These are phyloP conservation scores for Diabrotica undecimpunctata DNA, from an alignment of 1,140 invertebrate genomes.

Conservation along the genomic window DNA sequence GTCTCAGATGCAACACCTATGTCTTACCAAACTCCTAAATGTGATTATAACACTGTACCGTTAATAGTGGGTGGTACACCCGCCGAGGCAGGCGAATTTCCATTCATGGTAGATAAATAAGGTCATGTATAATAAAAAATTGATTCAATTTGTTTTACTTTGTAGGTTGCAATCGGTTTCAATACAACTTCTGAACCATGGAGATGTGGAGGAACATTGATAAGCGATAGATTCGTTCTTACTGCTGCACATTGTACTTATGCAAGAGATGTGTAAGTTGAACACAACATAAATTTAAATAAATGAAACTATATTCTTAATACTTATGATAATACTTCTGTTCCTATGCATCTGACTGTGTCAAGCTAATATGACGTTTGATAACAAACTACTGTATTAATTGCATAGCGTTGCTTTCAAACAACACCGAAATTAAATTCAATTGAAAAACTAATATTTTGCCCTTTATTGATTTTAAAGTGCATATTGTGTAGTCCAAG, in stretches of 20 bases:
- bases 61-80: constrained; percentile 55
- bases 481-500: no score
- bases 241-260: constrained; percentile 45
- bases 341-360: no score
- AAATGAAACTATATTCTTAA: no score
- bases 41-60: constrained; percentile 46
- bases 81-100: constrained; percentile 53
- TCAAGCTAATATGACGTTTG: no score
- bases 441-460: no score
- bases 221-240: constrained; percentile 43
- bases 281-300: neutral
- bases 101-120: constrained; percentile 53
- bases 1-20: constrained; percentile 39
- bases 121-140: neutral
- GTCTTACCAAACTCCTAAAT: constrained; percentile 42
- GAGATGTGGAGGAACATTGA: constrained; percentile 45
- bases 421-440: no score
- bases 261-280: constrained; percentile 33
- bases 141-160: constrained; percentile 5
- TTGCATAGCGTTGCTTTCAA: no score
- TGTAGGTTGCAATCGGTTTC: constrained; percentile 40
- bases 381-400: no score
- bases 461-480: no score
- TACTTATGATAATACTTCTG: no score
- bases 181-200: constrained; percentile 29